Percentiles rank a stretch among this genome's conserved stretches.
Evolutionary conservation across 2,888 invertebrate species (phyloP).

Genomic region (Clepsis dumicolana): DNA sequence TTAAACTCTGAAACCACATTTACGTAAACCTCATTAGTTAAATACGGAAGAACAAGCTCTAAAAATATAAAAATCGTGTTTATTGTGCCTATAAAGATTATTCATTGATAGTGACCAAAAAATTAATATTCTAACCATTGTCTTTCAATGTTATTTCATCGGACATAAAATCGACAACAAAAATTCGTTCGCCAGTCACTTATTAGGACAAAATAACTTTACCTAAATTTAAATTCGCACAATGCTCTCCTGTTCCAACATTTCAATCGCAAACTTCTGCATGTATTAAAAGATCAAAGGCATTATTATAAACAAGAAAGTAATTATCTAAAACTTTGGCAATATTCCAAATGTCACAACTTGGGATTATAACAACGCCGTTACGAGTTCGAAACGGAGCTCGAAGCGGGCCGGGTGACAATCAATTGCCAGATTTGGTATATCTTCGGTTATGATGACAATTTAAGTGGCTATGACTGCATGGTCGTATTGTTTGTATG

Average conservation of each 20-base stretch:
- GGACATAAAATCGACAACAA: not conserved
- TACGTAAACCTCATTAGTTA: no score
- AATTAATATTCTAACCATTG: no score
- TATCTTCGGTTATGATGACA: slow-evolving; percentile 7
- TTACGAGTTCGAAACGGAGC: slow-evolving; percentile 17
- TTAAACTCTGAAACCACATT: no score
- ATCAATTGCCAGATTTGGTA: slow-evolving; percentile 19
- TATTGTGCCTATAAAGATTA: no score
- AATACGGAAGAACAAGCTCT: no score
- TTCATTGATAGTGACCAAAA: no score
- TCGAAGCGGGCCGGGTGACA: slow-evolving; percentile 17
- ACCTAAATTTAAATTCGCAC: not conserved
- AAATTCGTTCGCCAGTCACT: not conserved
- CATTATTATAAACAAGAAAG: slow-evolving; percentile 37
- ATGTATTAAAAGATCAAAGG: slow-evolving; percentile 23
- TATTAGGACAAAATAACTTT: not conserved
- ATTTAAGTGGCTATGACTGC: not conserved
- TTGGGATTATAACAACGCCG: slow-evolving; percentile 29
- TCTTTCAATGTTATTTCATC: no score
- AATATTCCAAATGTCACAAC: slow-evolving; percentile 38
- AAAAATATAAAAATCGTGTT: no score
- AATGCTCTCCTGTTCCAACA: not conserved
- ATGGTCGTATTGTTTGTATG: no score
- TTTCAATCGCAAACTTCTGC: not conserved
- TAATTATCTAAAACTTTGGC: slow-evolving; percentile 31